phyloP scores from a whole-genome alignment of 1,140 invertebrate species.

The Periplaneta americana region DNA sequence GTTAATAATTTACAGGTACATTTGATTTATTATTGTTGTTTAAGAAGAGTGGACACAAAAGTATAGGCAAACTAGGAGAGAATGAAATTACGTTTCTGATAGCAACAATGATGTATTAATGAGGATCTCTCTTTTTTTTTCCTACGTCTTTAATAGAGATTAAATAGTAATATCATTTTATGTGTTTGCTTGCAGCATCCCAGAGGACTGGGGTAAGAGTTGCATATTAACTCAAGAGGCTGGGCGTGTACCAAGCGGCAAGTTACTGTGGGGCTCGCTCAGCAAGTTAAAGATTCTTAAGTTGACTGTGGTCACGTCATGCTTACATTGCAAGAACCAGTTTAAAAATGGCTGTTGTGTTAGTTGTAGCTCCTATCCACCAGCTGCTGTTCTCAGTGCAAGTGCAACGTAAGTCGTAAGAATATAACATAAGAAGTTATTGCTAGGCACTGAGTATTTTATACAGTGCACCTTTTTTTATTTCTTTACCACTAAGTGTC shows the following conservation, averaged over 20 bases:
- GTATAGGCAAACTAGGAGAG: no score
- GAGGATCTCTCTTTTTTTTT: no score
- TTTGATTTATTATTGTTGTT: no score
- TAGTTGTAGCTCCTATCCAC: neutral
- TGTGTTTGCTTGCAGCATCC: neutral
- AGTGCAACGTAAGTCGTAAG: neutral
- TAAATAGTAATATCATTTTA: no score
- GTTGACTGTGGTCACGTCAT: neutral
- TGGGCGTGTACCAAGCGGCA: neutral
- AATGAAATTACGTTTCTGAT: no score
- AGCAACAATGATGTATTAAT: no score
- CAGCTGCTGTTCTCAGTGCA: neutral
- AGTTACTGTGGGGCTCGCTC: neutral
- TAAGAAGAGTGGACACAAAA: no score
- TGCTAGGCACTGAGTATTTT: no score
- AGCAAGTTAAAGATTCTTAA: neutral
- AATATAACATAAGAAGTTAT: neutral
- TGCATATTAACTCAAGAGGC: neutral
- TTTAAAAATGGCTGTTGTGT: neutral
- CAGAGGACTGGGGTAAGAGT: neutral
- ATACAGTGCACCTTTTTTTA: no score
- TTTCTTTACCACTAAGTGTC: no score
- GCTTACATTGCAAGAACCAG: neutral
- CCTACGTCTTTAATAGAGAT: no score
- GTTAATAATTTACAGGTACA: no score